Evolutionary conservation across 2,113 vertebrate genomes (phyloP), one percentile per base, ranked within the genome.

Genomic region (Chunga burmeisteri): DNA sequence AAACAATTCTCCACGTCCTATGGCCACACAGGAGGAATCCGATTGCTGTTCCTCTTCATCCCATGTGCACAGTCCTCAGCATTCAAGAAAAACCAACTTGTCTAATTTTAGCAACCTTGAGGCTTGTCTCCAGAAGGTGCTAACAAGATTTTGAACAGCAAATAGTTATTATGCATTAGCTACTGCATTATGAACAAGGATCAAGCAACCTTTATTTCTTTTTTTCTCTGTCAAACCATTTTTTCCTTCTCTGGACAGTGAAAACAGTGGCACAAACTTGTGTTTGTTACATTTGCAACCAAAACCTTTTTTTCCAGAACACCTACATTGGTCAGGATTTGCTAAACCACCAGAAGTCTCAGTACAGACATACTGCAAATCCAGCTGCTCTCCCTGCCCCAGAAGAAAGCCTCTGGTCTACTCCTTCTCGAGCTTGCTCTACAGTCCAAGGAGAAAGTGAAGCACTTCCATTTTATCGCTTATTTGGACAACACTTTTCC

Each of bases 191-290:
- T 13, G 3, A 49, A 46, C 32, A 21, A 49, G 10, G 29, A 92
- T 13, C 3, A 44, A 1, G 2, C 14, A 56, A 44, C 21, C 47
- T 11, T 0, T 3, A 5, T 40, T n/a, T 15, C 13, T 20, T 23
- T 7, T 30, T 30, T 30, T 3, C 22, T 58, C 44, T 14, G 6
- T 49, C 67, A 73, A 49, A 42, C 44, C 38, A 20, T 5, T 7
- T n/a, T 49, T 56, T 26, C 47, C 53, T 59, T 8, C 72, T 62
- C 63, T 14, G 47, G 44, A 36, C 38, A 29, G 32, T 0, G 29
- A 13, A 22, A 36, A 26, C 0, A 1, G 26, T 8, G 17, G 27
- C 53, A 62, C 20, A 22, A 29, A 16, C 30, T 17, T 12, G 9
- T 0, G 4, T 1, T 4, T 2, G 23, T 49, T 13, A 52, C 17